A percentile compares a stretch with the other conserved stretches of the same genome.
Conservation (phyloP, 2,797 vertebrate genomes). For the Gymnodraco acuticeps region DNA sequence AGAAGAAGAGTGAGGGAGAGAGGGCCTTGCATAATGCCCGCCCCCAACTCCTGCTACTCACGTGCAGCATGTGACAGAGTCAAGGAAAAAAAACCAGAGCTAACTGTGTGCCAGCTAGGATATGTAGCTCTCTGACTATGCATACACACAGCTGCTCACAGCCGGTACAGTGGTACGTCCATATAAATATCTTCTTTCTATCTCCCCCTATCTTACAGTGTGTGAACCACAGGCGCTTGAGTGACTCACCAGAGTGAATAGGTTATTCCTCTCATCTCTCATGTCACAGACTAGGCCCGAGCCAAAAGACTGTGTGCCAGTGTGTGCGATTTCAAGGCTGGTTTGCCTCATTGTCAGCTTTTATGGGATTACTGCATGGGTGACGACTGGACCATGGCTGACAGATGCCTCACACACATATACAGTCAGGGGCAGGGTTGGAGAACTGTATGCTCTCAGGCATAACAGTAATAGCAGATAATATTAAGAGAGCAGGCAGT, state of each 20-base stretch:
- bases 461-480: slow-evolving; percentile 41
- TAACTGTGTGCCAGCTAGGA: slow-evolving; percentile 67
- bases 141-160: slow-evolving; percentile 60
- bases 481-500: slow-evolving; percentile 51
- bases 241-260: slow-evolving; percentile 38
- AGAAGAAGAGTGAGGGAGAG: slow-evolving; percentile 39
- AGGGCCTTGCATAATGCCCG: slow-evolving; percentile 66
- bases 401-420: slow-evolving; percentile 32
- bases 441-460: slow-evolving; percentile 37
- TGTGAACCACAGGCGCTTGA: slow-evolving; percentile 19
- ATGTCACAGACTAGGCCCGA: slow-evolving; percentile 30
- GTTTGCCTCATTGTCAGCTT: slow-evolving; percentile 64
- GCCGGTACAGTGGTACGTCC: slow-evolving; percentile 53
- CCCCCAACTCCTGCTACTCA: slow-evolving; percentile 63
- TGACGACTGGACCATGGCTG: slow-evolving; percentile 48
- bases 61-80: slow-evolving; percentile 79
- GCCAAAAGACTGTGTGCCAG: slow-evolving; percentile 30
- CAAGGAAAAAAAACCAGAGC: slow-evolving; percentile 70
- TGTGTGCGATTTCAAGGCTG: slow-evolving; percentile 47
- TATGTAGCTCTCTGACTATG: slow-evolving; percentile 52
- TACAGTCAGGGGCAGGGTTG: slow-evolving; percentile 7
- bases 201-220: slow-evolving; percentile 22
- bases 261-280: slow-evolving; percentile 46
- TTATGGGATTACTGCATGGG: slow-evolving; percentile 61
- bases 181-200: slow-evolving; percentile 31